Evolutionary conservation across 2,113 vertebrate species (phyloP).

Genomic region (Haplochromis vanheusdeni): DNA sequence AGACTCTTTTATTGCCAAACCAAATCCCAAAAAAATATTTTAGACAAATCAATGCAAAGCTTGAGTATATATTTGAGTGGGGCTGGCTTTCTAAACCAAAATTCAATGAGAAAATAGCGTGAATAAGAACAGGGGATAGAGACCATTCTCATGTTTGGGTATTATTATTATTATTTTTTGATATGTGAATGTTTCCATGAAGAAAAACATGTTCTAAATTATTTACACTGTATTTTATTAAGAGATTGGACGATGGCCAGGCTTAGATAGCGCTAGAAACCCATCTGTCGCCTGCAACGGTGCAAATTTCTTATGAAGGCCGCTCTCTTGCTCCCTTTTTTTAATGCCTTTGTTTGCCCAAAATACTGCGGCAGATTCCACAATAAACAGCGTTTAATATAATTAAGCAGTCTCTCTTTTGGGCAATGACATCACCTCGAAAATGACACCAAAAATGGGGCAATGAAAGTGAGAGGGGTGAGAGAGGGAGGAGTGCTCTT

Average conservation of each 20-base stretch:
- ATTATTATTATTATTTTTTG: background rate
- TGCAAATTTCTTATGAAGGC: slow-evolving; percentile 30
- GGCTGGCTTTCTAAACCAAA: background rate
- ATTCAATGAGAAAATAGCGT: background rate
- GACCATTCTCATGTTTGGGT: background rate
- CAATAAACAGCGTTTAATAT: slow-evolving; percentile 51
- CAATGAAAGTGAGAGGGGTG: slow-evolving; percentile 48
- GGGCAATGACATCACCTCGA: slow-evolving; percentile 46
- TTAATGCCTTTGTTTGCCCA: slow-evolving; percentile 57
- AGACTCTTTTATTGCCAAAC: background rate
- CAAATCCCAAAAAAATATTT: background rate
- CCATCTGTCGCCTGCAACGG: background rate
- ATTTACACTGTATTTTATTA: background rate
- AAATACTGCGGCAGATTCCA: slow-evolving; percentile 42
- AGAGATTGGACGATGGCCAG: background rate
- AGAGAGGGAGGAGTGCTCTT: slow-evolving; percentile 23
- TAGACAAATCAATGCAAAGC: background rate
- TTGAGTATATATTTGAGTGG: background rate
- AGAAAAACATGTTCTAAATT: background rate
- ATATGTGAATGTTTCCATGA: background rate
- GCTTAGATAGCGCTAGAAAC: background rate
- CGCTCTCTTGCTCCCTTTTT: background rate
- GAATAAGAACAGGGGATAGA: background rate
- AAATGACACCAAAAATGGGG: slow-evolving; percentile 52
- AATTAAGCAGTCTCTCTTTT: slow-evolving; percentile 35